These are phyloP conservation scores for Arenaria interpres DNA, from an alignment of 2,113 vertebrate genomes.

Conservation along the genomic window DNA sequence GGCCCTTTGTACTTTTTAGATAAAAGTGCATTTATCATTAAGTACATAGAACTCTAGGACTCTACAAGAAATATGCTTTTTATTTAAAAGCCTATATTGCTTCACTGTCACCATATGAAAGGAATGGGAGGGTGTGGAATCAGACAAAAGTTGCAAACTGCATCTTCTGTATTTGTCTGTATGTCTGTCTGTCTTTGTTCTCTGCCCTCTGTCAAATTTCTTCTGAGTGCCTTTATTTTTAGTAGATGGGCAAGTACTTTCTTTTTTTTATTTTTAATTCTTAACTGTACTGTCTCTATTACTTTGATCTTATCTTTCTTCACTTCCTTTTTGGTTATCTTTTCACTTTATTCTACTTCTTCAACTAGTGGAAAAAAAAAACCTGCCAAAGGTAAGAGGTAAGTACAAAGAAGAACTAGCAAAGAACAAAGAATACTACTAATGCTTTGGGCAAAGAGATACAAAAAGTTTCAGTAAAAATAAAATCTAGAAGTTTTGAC, in stretches of 20 bases:
- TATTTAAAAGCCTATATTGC: background rate
- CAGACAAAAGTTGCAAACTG: background rate
- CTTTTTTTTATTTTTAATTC: background rate
- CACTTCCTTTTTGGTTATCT: background rate
- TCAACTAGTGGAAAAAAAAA: background rate
- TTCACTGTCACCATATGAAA: background rate
- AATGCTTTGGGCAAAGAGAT: background rate
- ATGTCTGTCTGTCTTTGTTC: background rate
- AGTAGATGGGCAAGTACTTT: background rate
- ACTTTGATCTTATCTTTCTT: background rate
- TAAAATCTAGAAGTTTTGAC: background rate
- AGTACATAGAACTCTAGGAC: background rate
- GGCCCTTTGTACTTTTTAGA: background rate
- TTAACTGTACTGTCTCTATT: background rate
- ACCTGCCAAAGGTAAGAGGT: background rate
- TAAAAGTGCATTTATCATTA: background rate
- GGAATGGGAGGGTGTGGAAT: background rate
- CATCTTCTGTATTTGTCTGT: background rate
- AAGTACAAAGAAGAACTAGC: background rate
- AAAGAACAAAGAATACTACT: background rate
- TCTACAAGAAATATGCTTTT: background rate
- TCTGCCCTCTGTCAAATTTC: background rate
- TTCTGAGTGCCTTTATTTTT: background rate
- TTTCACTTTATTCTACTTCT: background rate
- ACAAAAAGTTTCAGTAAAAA: background rate